Base-by-base conservation (phyloP, 1,140 invertebrate species). In the Cecropterus lyciades region DNA sequence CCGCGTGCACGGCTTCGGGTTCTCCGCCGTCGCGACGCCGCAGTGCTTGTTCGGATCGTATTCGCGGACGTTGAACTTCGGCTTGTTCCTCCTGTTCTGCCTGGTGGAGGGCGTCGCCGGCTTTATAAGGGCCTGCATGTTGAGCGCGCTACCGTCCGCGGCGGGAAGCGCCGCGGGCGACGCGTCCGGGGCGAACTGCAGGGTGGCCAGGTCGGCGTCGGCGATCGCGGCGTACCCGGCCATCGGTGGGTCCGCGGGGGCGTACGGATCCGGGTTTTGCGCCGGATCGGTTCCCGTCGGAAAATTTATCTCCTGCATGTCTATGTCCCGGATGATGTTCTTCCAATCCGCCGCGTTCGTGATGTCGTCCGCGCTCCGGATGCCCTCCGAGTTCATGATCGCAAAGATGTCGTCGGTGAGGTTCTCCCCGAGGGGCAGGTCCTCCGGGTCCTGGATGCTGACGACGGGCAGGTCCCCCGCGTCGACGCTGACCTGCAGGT, bases 1-100 rank as follows among this genome's bases (percentile, higher is more conserved):
- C 20, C 96, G 91, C 16, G 96, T 97, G 83, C 97, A 98, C 0
- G 95, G 95, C 75, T 95, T 96, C 0, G 93, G 92, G 52, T 93
- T 95, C 70, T 96, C 95, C 3, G 93, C 93, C 57, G 94, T 94
- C 73, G 93, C 92, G 1, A 97, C 96, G 1, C 96, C 97, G 86
- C 97, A 97, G 77, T 97, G 97, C 55, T 95, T 94, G 74, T 97
- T 95, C 3, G 96, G 94, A 84, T 97, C 95, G 87, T 96, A 97
- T 77, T 96, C 95, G 57, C 96, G 93, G 56, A 95, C 93, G 64
- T 95, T 94, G 59, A 95, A 93, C 57, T 94, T 94, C 16, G 93
- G 84, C 79, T 94, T 94, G 51, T 92, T 85, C 79, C 94, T 94
- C 15, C 93, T 90, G 16, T 93, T 88, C 20, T 89, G 77, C 65